Evolutionary conservation across 2,888 invertebrate species (phyloP), one percentile per base, ranked within the genome.

Genomic region (Prosapia bicincta): DNA sequence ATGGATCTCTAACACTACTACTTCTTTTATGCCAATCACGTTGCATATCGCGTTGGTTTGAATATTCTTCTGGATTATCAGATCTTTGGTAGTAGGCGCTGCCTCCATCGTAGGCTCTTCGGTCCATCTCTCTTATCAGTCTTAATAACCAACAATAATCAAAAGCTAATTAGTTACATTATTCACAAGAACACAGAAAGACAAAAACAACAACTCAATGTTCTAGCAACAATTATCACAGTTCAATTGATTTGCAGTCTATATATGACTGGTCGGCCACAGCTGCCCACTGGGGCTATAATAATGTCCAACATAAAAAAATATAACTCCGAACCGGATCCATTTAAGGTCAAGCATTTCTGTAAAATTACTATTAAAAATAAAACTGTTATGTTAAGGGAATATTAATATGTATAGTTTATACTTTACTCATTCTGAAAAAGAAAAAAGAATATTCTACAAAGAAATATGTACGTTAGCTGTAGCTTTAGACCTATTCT

Each of bases 131-230:
- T 69, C 76, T 76, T 72, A 70, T 20, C 54, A 54, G 54, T 54
- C 54, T 54, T 78, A 77, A 78, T 77, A 78, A 76, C 72, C 71
- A 78, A 76, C 76, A 75, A 77, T 77, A 78, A 76, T 77, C 78
- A 78, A 78, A 77, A 71, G 25, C 67, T 66, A 78, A 78, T 78
- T 78, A 78, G 78, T 54, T 54, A 13, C 15, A 20, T 54, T 54
- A 54, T 20, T 77, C 69, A 69, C 28, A 28, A 32, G 32, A 15
- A 72, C 24, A 74, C 5, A 68, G 68, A 26, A 30, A 69, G 23
- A 74, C 23, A 74, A 74, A 74, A 26, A 69, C 54, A 74, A 69
- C 30, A n/a, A n/a, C 23, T 74, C 68, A 68, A 38, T 26, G 26
- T 43, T 65, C n/a, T 67, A 67, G 26, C 30, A 24, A 54, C 26